phyloP scores from a whole-genome alignment of 1,140 invertebrate genomes.

The Trichonephila inaurata region DNA sequence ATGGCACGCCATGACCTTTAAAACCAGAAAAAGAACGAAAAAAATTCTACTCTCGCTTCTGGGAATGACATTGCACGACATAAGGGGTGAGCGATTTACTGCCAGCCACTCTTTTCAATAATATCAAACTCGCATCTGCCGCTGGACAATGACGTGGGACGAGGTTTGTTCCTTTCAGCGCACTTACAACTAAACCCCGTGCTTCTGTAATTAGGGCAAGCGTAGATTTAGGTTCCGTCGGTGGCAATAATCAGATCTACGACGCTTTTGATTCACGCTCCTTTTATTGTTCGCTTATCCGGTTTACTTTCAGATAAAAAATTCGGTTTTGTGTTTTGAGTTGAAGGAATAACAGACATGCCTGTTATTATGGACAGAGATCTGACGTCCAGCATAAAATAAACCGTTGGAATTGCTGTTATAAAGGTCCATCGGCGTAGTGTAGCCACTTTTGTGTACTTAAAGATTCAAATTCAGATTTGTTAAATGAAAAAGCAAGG shows the following conservation, averaged over 20 bases:
- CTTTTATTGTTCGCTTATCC: slow-evolving; percentile 38
- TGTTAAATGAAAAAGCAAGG: no score
- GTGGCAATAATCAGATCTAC: slow-evolving; percentile 42
- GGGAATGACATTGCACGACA: slow-evolving; percentile 49
- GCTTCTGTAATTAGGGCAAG: slow-evolving; percentile 12
- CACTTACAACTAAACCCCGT: slow-evolving; percentile 5
- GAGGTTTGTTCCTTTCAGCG: slow-evolving; percentile 1
- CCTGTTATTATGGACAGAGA: no score
- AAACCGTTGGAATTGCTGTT: no score
- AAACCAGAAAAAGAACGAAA: neutral
- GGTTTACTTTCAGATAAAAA: slow-evolving; percentile 42
- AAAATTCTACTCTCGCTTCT: slow-evolving; percentile 18
- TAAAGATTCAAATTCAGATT: no score
- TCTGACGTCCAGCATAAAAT: no score
- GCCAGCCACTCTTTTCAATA: slow-evolving; percentile 3
- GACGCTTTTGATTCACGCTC: neutral
- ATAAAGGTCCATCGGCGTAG: no score
- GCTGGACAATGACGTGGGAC: slow-evolving; percentile 16
- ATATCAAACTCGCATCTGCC: neutral
- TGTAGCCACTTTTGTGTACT: no score
- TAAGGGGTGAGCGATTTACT: slow-evolving; percentile 18
- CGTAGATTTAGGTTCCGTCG: neutral
- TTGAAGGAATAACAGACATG: no score
- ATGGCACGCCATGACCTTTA: slow-evolving; percentile 44
- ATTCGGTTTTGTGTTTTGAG: neutral